Conservation (phyloP, 2,888 invertebrate species). For the Temnothorax ravouxi region DNA sequence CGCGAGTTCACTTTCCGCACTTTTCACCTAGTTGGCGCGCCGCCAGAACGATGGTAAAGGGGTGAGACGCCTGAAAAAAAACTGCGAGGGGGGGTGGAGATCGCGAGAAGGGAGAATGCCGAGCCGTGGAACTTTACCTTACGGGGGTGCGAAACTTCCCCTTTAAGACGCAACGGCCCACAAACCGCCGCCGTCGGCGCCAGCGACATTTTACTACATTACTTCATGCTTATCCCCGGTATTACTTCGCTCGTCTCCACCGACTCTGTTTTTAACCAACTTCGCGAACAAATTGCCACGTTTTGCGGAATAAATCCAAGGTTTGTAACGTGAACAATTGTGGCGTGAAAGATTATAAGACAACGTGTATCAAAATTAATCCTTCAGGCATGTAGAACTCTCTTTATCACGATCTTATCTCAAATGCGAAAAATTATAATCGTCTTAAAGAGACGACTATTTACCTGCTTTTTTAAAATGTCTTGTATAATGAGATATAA, state of each 20-base stretch:
- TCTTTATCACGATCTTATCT: neutral
- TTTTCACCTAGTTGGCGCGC: slow-evolving; percentile 86
- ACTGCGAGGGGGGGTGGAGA: slow-evolving; percentile 23
- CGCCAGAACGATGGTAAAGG: slow-evolving; percentile 77
- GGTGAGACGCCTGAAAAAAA: slow-evolving; percentile 62
- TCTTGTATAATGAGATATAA: neutral
- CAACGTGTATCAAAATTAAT: neutral
- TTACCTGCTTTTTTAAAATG: neutral
- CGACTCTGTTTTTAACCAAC: slow-evolving; percentile 42
- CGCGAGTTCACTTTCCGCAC: slow-evolving; percentile 85
- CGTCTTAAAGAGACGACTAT: neutral
- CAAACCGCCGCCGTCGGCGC: slow-evolving; percentile 29
- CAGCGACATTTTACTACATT: slow-evolving; percentile 59
- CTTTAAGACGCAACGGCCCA: slow-evolving; percentile 80
- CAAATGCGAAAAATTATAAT: neutral
- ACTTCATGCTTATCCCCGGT: slow-evolving; percentile 39
- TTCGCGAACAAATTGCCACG: slow-evolving; percentile 43
- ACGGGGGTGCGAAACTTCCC: slow-evolving; percentile 83
- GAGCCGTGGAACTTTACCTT: slow-evolving; percentile 82
- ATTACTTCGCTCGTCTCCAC: slow-evolving; percentile 44
- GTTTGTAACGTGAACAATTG: slow-evolving; percentile 38
- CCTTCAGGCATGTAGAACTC: neutral
- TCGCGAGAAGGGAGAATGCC: slow-evolving; percentile 56
- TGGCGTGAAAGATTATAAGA: neutral
- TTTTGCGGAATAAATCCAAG: slow-evolving; percentile 31